phyloP scores from a whole-genome alignment of 2,888 invertebrate genomes.

The Ochlodes sylvanus region DNA sequence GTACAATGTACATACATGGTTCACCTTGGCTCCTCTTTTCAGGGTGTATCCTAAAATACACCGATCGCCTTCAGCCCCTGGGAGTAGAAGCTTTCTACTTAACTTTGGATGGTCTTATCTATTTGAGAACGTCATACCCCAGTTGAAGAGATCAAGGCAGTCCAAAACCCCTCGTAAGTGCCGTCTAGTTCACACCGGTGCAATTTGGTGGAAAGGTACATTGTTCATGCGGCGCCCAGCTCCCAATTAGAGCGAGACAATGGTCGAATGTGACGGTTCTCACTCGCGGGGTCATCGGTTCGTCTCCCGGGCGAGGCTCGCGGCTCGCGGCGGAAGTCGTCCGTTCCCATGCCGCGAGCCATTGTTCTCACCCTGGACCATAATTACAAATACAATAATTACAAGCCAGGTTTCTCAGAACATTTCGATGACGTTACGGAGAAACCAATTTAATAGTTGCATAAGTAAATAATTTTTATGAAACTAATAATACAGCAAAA shows the following conservation, averaged over 20 bases:
- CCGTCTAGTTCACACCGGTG: neutral
- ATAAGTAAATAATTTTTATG: no score
- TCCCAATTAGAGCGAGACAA: slow-evolving; percentile 40
- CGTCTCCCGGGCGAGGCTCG: slow-evolving; percentile 25
- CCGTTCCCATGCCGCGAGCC: slow-evolving; percentile 24
- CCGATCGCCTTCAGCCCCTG: no score
- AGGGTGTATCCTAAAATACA: no score
- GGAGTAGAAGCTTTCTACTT: no score
- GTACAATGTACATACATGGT: no score
- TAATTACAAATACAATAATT: slow-evolving; percentile 24
- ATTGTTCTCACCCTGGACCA: slow-evolving; percentile 28
- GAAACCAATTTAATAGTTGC: no score
- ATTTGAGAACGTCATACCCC: no score
- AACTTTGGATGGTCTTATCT: no score
- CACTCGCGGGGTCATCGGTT: slow-evolving; percentile 35
- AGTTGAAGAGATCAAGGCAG: no score
- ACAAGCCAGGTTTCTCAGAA: slow-evolving; percentile 4
- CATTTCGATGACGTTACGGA: neutral
- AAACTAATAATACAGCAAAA: no score
- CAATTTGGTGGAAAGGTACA: neutral
- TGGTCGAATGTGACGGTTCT: slow-evolving; percentile 31
- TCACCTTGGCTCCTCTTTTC: no score
- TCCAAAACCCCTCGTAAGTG: no score
- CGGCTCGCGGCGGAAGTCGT: slow-evolving; percentile 21
- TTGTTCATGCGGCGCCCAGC: neutral